Percentiles rank a stretch among this genome's conserved stretches.
Conservation (phyloP, 2,113 vertebrate species). For the Phalacrocorax pelagicus region DNA sequence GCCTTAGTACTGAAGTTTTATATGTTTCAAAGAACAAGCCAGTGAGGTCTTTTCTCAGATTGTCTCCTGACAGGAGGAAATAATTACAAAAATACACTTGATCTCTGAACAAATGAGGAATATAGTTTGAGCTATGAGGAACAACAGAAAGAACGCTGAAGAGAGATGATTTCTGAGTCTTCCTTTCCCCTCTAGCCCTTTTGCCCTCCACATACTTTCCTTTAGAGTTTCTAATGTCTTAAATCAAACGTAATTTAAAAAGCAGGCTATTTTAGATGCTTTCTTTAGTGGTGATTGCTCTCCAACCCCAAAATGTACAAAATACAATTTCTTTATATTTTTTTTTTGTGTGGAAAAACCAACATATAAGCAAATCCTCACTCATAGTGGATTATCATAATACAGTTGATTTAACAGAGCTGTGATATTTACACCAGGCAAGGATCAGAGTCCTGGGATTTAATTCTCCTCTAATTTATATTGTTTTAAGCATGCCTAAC, state of each 20-base stretch:
- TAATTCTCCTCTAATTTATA: not conserved
- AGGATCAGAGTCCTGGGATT: not conserved
- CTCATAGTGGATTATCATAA: not conserved
- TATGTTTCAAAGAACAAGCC: not conserved
- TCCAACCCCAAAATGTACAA: not conserved
- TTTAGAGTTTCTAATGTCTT: not conserved
- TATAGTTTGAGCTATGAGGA: not conserved
- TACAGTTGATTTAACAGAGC: not conserved
- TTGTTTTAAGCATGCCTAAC: not conserved
- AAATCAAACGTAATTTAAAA: not conserved
- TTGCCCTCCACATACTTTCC: not conserved
- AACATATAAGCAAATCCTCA: not conserved
- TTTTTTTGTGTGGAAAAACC: not conserved
- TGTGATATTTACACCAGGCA: not conserved
- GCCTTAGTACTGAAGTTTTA: not conserved
- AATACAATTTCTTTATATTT: not conserved
- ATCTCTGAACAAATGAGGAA: not conserved
- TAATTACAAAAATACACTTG: not conserved
- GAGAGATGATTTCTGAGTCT: not conserved
- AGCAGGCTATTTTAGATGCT: not conserved
- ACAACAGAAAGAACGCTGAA: not conserved
- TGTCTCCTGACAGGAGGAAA: not conserved
- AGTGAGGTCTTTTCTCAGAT: not conserved
- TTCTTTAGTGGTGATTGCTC: not conserved
- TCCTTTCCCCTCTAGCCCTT: not conserved